Percentiles rank a stretch among this genome's conserved stretches.
Evolutionary conservation across 2,888 invertebrate species (phyloP).

Genomic region (Pollenia amentaria): DNA sequence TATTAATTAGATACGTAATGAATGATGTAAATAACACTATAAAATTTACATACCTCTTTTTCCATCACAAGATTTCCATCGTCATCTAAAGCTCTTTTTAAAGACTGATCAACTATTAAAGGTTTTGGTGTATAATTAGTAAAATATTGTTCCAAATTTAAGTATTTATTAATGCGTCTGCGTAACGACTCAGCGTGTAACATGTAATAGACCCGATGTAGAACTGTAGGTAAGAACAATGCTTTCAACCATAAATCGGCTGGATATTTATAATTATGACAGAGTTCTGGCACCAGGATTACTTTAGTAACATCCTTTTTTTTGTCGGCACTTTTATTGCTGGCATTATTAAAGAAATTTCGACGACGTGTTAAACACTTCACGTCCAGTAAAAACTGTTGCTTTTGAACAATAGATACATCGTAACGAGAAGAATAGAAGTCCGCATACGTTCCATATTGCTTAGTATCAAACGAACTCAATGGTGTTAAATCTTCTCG

Average conservation of each 20-base stretch:
- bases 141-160: conserved; percentile 76
- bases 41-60: conserved; percentile 73
- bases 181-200: conserved; percentile 83
- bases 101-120: conserved; percentile 80
- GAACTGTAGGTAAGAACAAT: conserved; percentile 91
- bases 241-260: conserved; percentile 94
- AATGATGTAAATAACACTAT: background rate
- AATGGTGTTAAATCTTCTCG: conserved; percentile 88
- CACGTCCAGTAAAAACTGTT: conserved; percentile 93
- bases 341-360: conserved; percentile 83
- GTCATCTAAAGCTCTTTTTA: conserved; percentile 79
- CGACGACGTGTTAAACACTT: conserved; percentile 84
- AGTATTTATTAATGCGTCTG: conserved; percentile 82
- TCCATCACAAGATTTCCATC: conserved; percentile 77
- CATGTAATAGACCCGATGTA: conserved; percentile 88
- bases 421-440: conserved; percentile 92
- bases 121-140: conserved; percentile 78
- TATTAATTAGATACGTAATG: background rate
- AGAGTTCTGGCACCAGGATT: conserved; percentile 94
- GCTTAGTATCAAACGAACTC: conserved; percentile 87
- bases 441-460: conserved; percentile 87
- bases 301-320: conserved; percentile 84
- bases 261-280: conserved; percentile 89
- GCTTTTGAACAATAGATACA: conserved; percentile 83
- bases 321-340: conserved; percentile 79